Percentiles rank a stretch among this genome's conserved stretches.
Evolutionary conservation across 2,888 invertebrate genomes (phyloP).

Genomic region (Nineta flava): DNA sequence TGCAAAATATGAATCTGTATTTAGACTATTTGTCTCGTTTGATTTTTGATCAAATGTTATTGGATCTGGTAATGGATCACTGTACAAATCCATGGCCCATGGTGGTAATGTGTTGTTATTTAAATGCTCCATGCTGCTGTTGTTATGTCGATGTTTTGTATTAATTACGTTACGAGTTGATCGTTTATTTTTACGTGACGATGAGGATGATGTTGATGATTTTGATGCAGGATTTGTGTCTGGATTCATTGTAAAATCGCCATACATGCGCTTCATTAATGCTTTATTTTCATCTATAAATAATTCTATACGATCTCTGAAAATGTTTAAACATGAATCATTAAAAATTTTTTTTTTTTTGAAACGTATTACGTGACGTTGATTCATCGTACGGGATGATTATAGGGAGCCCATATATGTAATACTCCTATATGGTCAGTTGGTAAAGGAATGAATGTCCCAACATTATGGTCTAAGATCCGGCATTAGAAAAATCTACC

Average conservation of each 20-base stretch:
- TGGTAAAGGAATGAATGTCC: too few relatives aligned
- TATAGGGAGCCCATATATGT: too few relatives aligned
- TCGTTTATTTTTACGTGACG: conserved; percentile 23
- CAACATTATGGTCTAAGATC: too few relatives aligned
- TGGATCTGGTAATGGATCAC: conserved; percentile 28
- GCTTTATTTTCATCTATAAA: conserved; percentile 93
- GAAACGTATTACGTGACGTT: background rate
- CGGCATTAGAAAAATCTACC: too few relatives aligned
- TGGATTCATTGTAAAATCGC: conserved; percentile 59
- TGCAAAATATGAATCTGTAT: conserved; percentile 30
- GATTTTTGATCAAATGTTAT: background rate
- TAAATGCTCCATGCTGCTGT: too few relatives aligned
- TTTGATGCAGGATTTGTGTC: conserved; percentile 36
- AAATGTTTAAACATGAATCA: conserved; percentile 18
- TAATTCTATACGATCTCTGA: conserved; percentile 74
- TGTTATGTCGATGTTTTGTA: conserved; percentile 17
- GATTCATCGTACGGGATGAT: too few relatives aligned
- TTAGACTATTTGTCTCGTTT: conserved; percentile 15
- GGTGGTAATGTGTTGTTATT: conserved; percentile 21
- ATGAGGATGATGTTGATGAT: conserved; percentile 14
- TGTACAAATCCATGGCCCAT: conserved; percentile 41
- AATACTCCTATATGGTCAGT: too few relatives aligned
- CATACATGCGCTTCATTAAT: conserved; percentile 84
- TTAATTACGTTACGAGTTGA: conserved; percentile 27
- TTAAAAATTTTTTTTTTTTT: conserved; percentile 2